These are phyloP conservation scores for Drosophila trapezifrons DNA, from an alignment of 1,140 invertebrate species.

Conservation along the genomic window DNA sequence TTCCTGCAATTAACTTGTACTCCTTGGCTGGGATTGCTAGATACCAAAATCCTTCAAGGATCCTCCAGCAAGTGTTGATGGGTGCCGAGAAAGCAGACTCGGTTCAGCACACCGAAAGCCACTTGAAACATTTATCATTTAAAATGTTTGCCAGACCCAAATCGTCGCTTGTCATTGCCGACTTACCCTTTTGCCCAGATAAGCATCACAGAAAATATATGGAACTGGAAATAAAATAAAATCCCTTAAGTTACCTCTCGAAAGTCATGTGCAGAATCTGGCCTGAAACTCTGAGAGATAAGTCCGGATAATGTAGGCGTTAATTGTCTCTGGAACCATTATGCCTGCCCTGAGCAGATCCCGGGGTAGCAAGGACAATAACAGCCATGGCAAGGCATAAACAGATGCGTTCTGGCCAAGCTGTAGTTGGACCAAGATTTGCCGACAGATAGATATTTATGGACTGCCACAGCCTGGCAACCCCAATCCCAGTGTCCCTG, in stretches of 20 bases:
- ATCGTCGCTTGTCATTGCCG: constrained; percentile 7
- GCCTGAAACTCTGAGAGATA: neutral
- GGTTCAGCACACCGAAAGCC: no score
- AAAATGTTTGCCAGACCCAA: neutral
- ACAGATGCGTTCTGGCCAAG: constrained; percentile 46
- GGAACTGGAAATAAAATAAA: no score
- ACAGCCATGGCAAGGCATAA: constrained; percentile 7
- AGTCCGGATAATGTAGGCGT: neutral
- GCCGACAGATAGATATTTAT: constrained; percentile 67
- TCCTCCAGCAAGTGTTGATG: no score
- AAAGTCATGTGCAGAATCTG: no score
- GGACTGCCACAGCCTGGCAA: constrained; percentile 59
- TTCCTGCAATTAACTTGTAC: no score
- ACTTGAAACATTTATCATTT: neutral
- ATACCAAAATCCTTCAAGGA: neutral
- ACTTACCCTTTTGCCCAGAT: constrained; percentile 12
- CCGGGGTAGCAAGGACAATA: constrained; percentile 24
- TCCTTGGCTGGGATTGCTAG: neutral
- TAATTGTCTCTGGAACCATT: neutral
- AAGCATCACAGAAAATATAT: neutral
- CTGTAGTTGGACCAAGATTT: constrained; percentile 47
- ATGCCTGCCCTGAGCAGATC: neutral
- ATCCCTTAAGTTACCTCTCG: no score
- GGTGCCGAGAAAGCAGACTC: no score
- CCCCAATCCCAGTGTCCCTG: constrained; percentile 3